Base-by-base conservation (phyloP, 1,140 invertebrate species). In the Drosophila gunungcola region DNA sequence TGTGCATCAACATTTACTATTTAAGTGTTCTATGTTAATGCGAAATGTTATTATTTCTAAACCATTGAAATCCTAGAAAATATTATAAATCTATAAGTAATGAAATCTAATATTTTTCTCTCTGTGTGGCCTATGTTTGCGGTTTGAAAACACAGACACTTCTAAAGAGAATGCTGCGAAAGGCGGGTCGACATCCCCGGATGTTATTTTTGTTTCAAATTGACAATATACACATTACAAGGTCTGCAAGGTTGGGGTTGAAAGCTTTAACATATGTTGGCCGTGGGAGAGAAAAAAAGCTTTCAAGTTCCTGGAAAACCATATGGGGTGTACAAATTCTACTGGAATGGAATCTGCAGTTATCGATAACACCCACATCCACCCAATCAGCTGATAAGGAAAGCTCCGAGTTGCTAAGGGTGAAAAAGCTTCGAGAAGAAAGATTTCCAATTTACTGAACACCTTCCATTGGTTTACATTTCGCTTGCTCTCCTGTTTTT, bases 391-490 rank as follows among this genome's bases (percentile, higher is more conserved):
- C 83, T 86, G 83, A 54, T 88, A 36, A 38, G 0, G 4, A 62
- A 48, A 76, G 79, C 79, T 70, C 25, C 43, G 29, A 43, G 16
- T 16, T 6, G 9, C 49, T 65, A 60, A 38, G 82, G 61, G 74
- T 82, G 46, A 13, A 21, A 68, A 68, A 68, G 64, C 64, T 82
- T 51, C 4, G n/a, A 51, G 32, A n/a, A 13, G 38, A 49, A 69
- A 49, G 25, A 57, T 60, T 34, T 21, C 38, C 32, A 42, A 56
- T 83, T 83, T 79, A 58, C 65, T 46, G 42, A 45, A 60, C 68
- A 69, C 57, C 74, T 86, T 89, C 80, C 84, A 84, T 84, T 89
- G 85, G 85, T 80, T 89, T 89, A 83, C 65, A 73, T 84, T 80
- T 72, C 29, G 12, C 12, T 27, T 54, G 48, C 46, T 41, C 36